A percentile compares a stretch with the other conserved stretches of the same genome.
phyloP scores from a whole-genome alignment of 2,113 vertebrate species.

The Tychaedon coryphoeus region DNA sequence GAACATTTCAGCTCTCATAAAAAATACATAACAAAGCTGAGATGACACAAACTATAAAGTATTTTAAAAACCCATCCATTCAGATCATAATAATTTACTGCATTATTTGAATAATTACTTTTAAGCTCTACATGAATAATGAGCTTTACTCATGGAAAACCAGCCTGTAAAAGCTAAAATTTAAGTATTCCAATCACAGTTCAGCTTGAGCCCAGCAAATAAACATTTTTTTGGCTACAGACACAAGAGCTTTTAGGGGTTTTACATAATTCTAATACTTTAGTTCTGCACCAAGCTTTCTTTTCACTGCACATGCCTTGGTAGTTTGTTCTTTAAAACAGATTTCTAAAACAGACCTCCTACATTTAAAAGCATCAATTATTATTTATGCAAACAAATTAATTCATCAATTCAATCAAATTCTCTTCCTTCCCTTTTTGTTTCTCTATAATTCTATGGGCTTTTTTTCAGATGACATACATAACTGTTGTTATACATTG shows the following conservation, averaged over 20 bases:
- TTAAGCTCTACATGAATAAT: not conserved
- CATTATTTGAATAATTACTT: not conserved
- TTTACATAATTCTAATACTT: not conserved
- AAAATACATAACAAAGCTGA: not conserved
- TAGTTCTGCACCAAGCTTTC: not conserved
- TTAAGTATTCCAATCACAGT: not conserved
- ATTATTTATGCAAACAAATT: not conserved
- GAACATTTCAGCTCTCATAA: not conserved
- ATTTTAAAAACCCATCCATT: not conserved
- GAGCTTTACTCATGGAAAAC: not conserved
- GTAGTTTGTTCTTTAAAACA: not conserved
- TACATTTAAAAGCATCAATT: not conserved
- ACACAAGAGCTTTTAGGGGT: not conserved
- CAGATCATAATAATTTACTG: not conserved
- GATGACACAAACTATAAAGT: not conserved
- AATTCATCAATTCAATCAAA: not conserved
- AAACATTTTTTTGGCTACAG: not conserved
- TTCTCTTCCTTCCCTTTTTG: not conserved
- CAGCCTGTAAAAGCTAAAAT: not conserved
- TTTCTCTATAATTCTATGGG: not conserved
- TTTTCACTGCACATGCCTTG: not conserved
- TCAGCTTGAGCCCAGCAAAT: not conserved
- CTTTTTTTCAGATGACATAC: not conserved
- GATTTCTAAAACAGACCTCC: conserved; percentile 7
- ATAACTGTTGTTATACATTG: fast-evolving